phyloP scores from a whole-genome alignment of 2,113 vertebrate species.

The Zosterops hypoxanthus region DNA sequence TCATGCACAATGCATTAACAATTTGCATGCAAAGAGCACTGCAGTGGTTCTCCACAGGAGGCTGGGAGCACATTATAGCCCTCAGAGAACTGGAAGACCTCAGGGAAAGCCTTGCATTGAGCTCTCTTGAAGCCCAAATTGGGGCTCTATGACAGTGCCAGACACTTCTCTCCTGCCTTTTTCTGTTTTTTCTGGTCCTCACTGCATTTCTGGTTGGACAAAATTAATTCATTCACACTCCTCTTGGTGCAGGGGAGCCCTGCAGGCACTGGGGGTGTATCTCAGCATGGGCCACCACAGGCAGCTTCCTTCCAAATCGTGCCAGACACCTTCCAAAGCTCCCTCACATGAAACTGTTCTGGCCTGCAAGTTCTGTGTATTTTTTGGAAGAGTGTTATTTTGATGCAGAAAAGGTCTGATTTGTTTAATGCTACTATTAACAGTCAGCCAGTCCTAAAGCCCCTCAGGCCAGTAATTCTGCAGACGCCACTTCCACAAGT shows the following conservation, averaged over 20 bases:
- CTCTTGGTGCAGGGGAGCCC: not conserved
- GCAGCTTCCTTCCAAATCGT: not conserved
- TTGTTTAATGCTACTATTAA: not conserved
- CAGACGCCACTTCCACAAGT: not conserved
- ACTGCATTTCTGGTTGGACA: not conserved
- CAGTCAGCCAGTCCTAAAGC: not conserved
- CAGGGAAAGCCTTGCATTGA: not conserved
- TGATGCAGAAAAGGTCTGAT: not conserved
- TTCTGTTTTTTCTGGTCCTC: not conserved
- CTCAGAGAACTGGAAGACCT: not conserved
- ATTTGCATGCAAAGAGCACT: constrained; percentile 46
- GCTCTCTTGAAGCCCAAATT: not conserved
- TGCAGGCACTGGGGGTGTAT: not conserved
- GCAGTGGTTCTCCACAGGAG: not conserved
- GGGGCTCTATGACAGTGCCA: not conserved
- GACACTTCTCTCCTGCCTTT: not conserved
- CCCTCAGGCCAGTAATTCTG: not conserved
- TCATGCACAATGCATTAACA: constrained; percentile 48
- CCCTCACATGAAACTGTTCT: accelerated
- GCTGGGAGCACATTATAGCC: not conserved
- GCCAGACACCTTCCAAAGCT: not conserved
- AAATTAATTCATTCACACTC: not conserved
- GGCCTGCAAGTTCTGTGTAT: not conserved
- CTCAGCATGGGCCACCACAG: not conserved
- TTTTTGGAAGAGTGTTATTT: not conserved